phyloP scores from a whole-genome alignment of 2,113 vertebrate genomes.

The Crotalus helleri region DNA sequence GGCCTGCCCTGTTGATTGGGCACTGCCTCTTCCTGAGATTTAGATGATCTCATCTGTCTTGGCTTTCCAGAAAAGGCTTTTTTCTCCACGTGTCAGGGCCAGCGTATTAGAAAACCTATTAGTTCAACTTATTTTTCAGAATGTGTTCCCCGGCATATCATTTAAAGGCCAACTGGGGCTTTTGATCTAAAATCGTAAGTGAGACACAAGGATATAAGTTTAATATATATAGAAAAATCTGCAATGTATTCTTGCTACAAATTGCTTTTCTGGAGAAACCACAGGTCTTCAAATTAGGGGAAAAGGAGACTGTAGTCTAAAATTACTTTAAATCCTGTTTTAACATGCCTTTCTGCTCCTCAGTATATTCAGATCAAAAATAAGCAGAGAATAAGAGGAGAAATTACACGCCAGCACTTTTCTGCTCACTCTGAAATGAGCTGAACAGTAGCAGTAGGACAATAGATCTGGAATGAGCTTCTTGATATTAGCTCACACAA shows the following conservation, averaged over 20 bases:
- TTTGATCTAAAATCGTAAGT: background rate
- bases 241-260: background rate
- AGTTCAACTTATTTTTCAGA: background rate
- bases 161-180: background rate
- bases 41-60: background rate
- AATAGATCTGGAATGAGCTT: background rate
- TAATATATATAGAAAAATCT: background rate
- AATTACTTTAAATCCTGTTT: background rate
- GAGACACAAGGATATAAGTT: background rate
- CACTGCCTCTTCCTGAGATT: background rate
- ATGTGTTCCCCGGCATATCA: background rate
- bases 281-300: background rate
- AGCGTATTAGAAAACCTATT: background rate
- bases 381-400: background rate
- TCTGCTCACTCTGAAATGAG: background rate
- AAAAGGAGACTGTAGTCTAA: background rate
- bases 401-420: background rate
- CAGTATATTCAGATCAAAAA: background rate
- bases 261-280: background rate
- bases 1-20: background rate
- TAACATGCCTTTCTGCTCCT: background rate
- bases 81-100: background rate
- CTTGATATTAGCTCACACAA: background rate
- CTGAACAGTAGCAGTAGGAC: background rate
- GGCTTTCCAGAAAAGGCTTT: background rate